phyloP scores from a whole-genome alignment of 1,140 invertebrate genomes.

The Tyrophagus putrescentiae region DNA sequence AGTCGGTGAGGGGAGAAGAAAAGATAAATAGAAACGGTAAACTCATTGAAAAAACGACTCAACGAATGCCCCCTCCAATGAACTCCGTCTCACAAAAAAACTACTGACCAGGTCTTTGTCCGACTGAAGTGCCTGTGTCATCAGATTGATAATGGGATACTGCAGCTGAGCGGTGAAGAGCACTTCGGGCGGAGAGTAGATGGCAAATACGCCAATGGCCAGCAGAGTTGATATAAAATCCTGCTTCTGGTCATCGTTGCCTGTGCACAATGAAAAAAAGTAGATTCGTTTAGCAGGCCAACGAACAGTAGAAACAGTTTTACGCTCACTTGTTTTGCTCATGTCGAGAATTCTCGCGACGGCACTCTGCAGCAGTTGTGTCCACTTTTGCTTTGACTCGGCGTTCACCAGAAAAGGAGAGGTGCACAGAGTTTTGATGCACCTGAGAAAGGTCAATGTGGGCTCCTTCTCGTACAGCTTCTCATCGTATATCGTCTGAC shows the following conservation, averaged over 20 bases:
- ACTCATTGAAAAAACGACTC: constrained; percentile 19
- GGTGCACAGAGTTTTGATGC: constrained; percentile 47
- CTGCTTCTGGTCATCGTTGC: constrained; percentile 50
- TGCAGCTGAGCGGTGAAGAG: constrained; percentile 60
- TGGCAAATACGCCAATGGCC: constrained; percentile 68
- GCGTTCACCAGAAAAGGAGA: constrained; percentile 48
- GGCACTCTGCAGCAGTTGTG: constrained; percentile 62
- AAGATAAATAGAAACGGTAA: constrained; percentile 26
- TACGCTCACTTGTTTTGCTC: constrained; percentile 51
- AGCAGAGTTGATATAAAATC: constrained; percentile 70
- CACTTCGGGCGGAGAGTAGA: constrained; percentile 58
- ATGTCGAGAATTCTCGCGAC: constrained; percentile 73
- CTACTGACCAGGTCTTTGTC: constrained; percentile 48
- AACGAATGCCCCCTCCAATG: constrained; percentile 17
- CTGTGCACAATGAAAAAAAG: neutral
- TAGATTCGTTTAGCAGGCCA: neutral
- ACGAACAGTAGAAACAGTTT: neutral
- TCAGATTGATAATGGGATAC: constrained; percentile 83
- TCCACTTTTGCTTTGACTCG: constrained; percentile 50
- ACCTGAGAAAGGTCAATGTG: constrained; percentile 31
- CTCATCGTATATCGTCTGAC: constrained; percentile 28
- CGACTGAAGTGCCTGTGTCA: constrained; percentile 67
- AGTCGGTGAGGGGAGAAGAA: constrained; percentile 9
- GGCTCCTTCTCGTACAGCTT: constrained; percentile 26
- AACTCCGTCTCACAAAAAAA: constrained; percentile 6